Evolutionary conservation across 2,797 vertebrate genomes (phyloP).

Genomic region (Pelodytes ibericus): DNA sequence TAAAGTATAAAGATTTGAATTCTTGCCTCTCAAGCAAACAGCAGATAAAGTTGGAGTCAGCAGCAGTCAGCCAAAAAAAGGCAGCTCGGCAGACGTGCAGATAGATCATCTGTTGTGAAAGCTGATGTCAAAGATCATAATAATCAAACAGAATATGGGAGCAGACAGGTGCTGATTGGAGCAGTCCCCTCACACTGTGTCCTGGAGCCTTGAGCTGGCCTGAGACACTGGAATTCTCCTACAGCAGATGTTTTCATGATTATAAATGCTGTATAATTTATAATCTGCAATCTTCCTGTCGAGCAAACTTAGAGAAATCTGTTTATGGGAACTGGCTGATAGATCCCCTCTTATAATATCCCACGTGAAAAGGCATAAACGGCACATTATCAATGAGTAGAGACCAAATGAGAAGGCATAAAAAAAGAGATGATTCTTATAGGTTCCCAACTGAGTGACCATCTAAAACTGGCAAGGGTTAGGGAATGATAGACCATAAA

Average conservation of each 20-base stretch:
- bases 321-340: conserved; percentile 53
- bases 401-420: neutral
- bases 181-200: conserved; percentile 65
- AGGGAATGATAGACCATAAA: too few species aligned
- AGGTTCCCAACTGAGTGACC: too few species aligned
- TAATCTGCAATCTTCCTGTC: conserved; percentile 60
- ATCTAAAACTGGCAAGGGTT: too few species aligned
- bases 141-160: conserved; percentile 73
- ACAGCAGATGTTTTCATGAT: conserved; percentile 71
- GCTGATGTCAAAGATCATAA: conserved; percentile 72
- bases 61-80: conserved; percentile 70
- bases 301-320: conserved; percentile 58
- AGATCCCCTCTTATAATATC: conserved; percentile 41
- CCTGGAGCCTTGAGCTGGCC: conserved; percentile 68
- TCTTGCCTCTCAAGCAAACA: conserved; percentile 24
- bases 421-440: too few species aligned
- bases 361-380: conserved; percentile 6
- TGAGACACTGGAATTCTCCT: conserved; percentile 67
- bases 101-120: conserved; percentile 73
- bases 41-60: conserved; percentile 58
- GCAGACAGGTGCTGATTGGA: conserved; percentile 69
- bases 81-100: conserved; percentile 56
- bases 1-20: conserved; percentile 19
- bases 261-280: conserved; percentile 68
- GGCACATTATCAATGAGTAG: neutral